Percentiles rank a stretch among this genome's conserved stretches.
phyloP scores from a whole-genome alignment of 2,797 vertebrate genomes.

The Melanotaenia maccullochi region DNA sequence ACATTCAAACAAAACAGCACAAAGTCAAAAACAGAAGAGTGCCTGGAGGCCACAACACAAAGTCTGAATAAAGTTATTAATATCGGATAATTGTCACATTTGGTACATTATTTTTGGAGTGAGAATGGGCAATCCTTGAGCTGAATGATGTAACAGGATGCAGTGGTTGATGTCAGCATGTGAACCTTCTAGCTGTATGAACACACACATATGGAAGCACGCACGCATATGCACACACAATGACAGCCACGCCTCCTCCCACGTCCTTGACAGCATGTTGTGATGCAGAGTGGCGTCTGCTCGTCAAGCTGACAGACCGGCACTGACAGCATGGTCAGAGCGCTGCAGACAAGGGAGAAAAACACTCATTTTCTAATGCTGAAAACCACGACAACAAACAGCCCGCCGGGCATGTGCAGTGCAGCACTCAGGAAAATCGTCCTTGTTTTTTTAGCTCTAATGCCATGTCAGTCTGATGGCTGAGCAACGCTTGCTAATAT shows the following conservation, averaged over 20 bases:
- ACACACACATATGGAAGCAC: conserved; percentile 23
- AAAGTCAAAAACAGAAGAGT: not conserved
- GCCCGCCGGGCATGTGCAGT: conserved; percentile 43
- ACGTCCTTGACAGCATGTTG: conserved; percentile 76
- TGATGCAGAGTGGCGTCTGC: conserved; percentile 80
- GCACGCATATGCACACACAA: conserved; percentile 24
- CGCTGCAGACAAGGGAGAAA: conserved; percentile 60
- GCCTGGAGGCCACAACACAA: conserved; percentile 24
- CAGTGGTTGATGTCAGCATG: conserved; percentile 66
- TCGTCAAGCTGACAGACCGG: conserved; percentile 79
- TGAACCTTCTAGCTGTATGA: conserved; percentile 54
- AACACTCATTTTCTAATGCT: conserved; percentile 68
- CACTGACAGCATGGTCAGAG: conserved; percentile 75
- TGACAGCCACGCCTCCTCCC: conserved; percentile 48
- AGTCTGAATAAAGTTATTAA: conserved; percentile 27
- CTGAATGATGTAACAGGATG: conserved; percentile 66
- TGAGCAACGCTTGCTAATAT: conserved; percentile 18
- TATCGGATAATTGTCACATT: conserved; percentile 38
- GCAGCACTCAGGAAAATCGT: conserved; percentile 34
- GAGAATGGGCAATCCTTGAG: conserved; percentile 19
- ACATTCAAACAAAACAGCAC: conserved; percentile 21
- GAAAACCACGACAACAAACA: conserved; percentile 67
- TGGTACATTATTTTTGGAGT: conserved; percentile 41
- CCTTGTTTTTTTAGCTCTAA: conserved; percentile 41
- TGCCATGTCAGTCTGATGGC: conserved; percentile 52